phyloP scores from a whole-genome alignment of 2,797 vertebrate genomes.

The Triplophysa bombifrons region DNA sequence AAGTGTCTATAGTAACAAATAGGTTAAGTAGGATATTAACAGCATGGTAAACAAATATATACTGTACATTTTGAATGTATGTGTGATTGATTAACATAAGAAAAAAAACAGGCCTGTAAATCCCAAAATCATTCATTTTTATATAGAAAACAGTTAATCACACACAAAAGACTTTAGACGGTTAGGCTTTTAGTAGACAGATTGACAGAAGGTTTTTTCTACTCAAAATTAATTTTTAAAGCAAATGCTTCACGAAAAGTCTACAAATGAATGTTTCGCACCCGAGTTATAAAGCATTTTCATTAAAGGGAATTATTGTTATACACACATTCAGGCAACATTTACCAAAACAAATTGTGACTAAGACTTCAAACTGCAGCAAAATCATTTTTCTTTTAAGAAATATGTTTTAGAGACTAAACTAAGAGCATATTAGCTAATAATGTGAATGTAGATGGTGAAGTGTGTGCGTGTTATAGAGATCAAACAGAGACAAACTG shows the following conservation, averaged over 20 bases:
- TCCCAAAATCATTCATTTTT: no score
- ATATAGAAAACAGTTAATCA: no score
- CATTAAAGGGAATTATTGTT: background rate
- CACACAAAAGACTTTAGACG: no score
- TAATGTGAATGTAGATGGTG: background rate
- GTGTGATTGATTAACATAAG: no score
- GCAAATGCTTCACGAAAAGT: background rate
- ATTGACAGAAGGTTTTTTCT: background rate
- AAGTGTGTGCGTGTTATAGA: background rate
- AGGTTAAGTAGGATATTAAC: no score
- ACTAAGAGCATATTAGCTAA: background rate
- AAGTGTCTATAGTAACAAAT: no score
- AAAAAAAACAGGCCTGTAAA: no score
- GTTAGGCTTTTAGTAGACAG: no score
- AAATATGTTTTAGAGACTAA: background rate
- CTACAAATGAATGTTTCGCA: background rate
- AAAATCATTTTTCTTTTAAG: background rate
- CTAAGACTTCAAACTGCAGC: background rate
- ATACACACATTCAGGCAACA: background rate
- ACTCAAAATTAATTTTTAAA: background rate
- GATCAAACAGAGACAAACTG: background rate
- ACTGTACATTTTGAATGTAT: no score
- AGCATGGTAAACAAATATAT: no score
- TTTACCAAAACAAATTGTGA: background rate
- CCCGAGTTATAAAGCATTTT: background rate